Base-by-base conservation (phyloP, 2,797 vertebrate genomes). In the Neopelma chrysocephalum region DNA sequence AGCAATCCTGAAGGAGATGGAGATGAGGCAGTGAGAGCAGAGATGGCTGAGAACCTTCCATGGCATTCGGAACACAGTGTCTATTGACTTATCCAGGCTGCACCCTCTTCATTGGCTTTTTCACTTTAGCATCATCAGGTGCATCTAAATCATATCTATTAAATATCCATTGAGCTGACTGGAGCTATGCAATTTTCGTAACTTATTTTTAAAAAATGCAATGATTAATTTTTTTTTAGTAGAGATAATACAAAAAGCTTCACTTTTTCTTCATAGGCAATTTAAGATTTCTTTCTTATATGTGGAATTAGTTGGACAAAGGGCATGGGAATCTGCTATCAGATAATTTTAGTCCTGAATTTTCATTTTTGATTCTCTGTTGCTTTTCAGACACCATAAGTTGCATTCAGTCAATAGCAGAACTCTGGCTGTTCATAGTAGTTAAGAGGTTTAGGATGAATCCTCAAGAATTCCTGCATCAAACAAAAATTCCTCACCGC, bases 301-400 rank as follows among this genome's bases (percentile, higher is more conserved):
- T 25, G 9, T 70, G 12, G 40, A 70, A 73, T 78, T 90, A 17
- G 3, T 3, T 83, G 38, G 29, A 62, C 43, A 71, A 69, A 54
- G 10, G 13, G 25, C 78, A 79, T 43, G 9, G 19, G 10, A 83
- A 61, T 13, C 13, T 54, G 15, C 45, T 70, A 26, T 50, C 22
- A 71, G 16, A 77, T 2, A 73, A 47, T 36, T 92, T 82, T 84
- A 79, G 42, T 81, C 43, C 17, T 53, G 47, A 80, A 47, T 57
- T 90, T 93, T 88, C 16, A 38, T 68, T 81, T 93, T n/a, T 32
- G 79, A 62, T 86, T 71, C 25, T n/a, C 27, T 71, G 3, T 53
- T 65, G 61, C 32, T 79, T 66, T 89, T 61, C 53, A 66, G 62
- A 53, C 22, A 34, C 68, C 29, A 40, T 53, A 79, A 51, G 14